Evolutionary conservation across 2,888 invertebrate genomes (phyloP).

Genomic region (Drosophila putrida): DNA sequence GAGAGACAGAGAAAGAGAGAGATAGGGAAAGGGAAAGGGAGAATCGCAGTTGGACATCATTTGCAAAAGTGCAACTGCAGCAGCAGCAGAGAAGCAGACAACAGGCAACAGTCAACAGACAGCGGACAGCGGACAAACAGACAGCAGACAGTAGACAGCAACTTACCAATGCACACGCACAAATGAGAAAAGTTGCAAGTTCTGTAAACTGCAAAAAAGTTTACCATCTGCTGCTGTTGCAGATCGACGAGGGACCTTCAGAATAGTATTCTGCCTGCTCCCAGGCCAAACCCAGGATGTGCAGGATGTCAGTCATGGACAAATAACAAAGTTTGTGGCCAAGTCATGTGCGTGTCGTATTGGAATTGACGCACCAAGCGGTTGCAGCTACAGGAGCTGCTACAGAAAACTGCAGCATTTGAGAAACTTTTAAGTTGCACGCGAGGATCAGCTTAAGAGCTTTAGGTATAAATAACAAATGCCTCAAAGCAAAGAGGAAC

Average conservation of each 20-base stretch:
- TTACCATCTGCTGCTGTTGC: conserved; percentile 53
- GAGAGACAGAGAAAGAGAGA: neutral
- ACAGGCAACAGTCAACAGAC: conserved; percentile 22
- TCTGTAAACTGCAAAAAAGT: conserved; percentile 65
- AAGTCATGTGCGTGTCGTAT: conserved; percentile 70
- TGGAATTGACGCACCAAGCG: conserved; percentile 49
- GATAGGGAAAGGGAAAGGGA: neutral
- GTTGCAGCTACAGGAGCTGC: conserved; percentile 19
- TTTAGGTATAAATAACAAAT: conserved; percentile 20
- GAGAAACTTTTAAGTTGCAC: conserved; percentile 44
- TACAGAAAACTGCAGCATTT: conserved; percentile 28
- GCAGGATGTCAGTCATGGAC: conserved; percentile 35
- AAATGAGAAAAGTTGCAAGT: conserved; percentile 80
- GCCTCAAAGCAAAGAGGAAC: neutral
- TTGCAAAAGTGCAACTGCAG: conserved; percentile 54
- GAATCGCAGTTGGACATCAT: conserved; percentile 64
- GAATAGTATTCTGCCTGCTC: conserved; percentile 5
- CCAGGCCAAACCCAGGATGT: conserved; percentile 7
- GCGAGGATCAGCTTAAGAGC: conserved; percentile 33
- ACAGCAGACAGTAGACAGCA: conserved; percentile 49
- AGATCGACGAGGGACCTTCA: conserved; percentile 34
- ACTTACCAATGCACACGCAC: conserved; percentile 71
- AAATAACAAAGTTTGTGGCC: conserved; percentile 71
- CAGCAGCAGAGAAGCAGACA: conserved; percentile 15
- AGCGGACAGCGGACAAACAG: conserved; percentile 12